Evolutionary conservation across 2,888 invertebrate genomes (phyloP), one percentile per base, ranked within the genome.

Genomic region (Caenorhabditis sp.): DNA sequence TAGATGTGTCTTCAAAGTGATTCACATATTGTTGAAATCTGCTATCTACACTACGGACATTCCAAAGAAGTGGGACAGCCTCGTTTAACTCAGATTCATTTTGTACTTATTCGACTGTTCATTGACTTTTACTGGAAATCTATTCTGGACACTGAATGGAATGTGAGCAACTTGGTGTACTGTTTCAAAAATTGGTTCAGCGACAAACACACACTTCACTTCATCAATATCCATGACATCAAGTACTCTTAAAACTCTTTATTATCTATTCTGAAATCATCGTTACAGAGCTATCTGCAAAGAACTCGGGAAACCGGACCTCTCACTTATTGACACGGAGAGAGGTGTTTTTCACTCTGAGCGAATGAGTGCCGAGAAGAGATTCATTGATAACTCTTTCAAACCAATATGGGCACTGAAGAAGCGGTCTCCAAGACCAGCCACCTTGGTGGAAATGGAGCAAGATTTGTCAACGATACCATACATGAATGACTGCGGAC

Each of bases 181-280:
- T 74, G 63, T 12, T 74, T 74, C 56, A 63, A 64, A 22, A 54
- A 38, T 1, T 54, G 51, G 63, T 74, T 26, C 28, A 35, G 16
- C 16, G 41, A 41, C 10, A 2, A 14, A 7, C 47, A 49, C 26
- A 7, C 44, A 51, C 22, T 61, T 0, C 26, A 24, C 8, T 56
- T 41, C 35, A 35, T 74, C 6, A 63, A 26, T 54, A 47, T 19
- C 0, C 64, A 54, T 14, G 74, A 74, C n/a, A 5, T 74, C 14
- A 51, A 38, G 73, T 73, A 31, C 31, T 31, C 31, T 31, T 6
- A 31, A 31, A 31, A 31, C 47, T 12, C 8, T 19, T 19, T 38
- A 12, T 41, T 49, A 4, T 16, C 2, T 0, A 59, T 31, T 54
- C n/a, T 22, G 1, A 1, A 35, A 35, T 31, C 31, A 31, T 38